Evolutionary conservation across 2,113 vertebrate genomes (phyloP), one percentile per base, ranked within the genome.

Genomic region (Crocuta crocuta): DNA sequence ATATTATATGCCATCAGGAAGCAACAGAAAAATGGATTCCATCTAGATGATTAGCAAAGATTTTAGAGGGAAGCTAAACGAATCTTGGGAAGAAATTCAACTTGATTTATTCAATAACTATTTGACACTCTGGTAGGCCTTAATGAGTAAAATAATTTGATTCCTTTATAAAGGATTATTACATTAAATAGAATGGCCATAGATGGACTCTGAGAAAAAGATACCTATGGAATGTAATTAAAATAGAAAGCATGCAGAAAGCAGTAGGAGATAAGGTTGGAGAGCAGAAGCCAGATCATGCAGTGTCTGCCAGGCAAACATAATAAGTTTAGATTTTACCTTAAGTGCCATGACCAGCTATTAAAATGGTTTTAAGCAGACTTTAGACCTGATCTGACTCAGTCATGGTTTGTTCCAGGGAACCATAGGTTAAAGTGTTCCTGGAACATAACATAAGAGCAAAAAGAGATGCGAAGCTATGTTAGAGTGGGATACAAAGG

Each of bases 61-160:
- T 10, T 92, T 91, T 23, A 91, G 26, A 76, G 28, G 89, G 31
- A 95, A 88, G n/a, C 55, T 45, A 28, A 13, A 85, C 28, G n/a
- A 97, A 58, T n/a, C 12, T 79, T 79, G 23, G 31, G 21, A 95
- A 68, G 39, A 53, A 83, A 55, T 55, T 45, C 39, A 90, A 6
- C 5, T 78, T 87, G 50, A n/a, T 33, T 71, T 63, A 45, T 24
- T 78, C 17, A 65, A 82, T 4, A 68, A 68, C 74, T 68, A 55
- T 31, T 55, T 80, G 83, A 80, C 23, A 66, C 58, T 50, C 58
- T 91, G 24, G 4, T 70, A 91, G 43, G 50, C 0, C 48, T 16
- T 92, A 78, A 79, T 79, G n/a, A 74, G 63, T 35, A 89, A 92
- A 95, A 84, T 53, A 88, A 88, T 24, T 71, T 80, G 43, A 70